phyloP scores from a whole-genome alignment of 2,888 invertebrate species.

The Netelia fuscicornis region DNA sequence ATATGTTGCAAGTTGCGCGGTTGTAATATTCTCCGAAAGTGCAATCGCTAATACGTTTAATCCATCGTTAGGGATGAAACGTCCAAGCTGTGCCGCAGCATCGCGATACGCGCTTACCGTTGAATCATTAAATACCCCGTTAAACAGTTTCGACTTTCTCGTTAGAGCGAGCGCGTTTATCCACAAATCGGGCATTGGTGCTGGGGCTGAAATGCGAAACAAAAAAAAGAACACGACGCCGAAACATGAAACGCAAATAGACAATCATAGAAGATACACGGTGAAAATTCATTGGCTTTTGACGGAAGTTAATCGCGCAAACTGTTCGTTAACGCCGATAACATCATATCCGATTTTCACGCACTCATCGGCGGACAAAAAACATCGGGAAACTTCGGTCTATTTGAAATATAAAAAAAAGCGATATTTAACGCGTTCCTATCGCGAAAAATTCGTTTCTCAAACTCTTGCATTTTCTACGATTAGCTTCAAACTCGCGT shows the following conservation, averaged over 20 bases:
- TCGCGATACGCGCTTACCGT: constrained; percentile 17
- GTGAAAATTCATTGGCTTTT: neutral
- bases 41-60: neutral
- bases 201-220: neutral
- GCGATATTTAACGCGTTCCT: no score
- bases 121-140: constrained; percentile 31
- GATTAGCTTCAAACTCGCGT: no score
- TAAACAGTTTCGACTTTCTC: constrained; percentile 49
- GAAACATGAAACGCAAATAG: neutral
- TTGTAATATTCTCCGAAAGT: constrained; percentile 13
- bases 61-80: constrained; percentile 20
- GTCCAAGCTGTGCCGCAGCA: constrained; percentile 12
- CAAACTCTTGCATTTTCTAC: no score
- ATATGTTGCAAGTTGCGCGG: no score
- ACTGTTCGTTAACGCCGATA: no score
- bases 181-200: neutral
- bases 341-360: no score
- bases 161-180: neutral
- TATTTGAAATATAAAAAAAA: no score
- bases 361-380: no score
- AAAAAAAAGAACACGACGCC: neutral
- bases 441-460: no score
- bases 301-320: neutral
- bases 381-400: no score
- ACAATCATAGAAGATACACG: neutral